Conservation (phyloP, 2,888 invertebrate genomes). For the Chrysolina oricalcia region DNA sequence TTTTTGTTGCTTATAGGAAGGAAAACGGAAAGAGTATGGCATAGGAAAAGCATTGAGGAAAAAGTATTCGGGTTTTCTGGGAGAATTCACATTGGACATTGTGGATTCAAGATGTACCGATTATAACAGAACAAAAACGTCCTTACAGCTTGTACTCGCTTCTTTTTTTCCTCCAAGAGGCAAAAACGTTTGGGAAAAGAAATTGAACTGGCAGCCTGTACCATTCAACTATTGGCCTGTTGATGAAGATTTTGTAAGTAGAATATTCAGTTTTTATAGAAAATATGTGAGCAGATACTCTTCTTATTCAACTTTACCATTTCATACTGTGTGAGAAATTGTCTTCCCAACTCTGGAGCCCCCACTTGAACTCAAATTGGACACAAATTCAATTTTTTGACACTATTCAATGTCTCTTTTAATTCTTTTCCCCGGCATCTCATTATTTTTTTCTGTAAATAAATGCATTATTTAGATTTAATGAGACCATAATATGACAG, state of each 20-base stretch:
- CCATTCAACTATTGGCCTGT: slow-evolving; percentile 59
- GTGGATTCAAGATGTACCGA: slow-evolving; percentile 81
- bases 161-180: slow-evolving; percentile 79
- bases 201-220: slow-evolving; percentile 64
- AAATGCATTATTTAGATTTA: too few species aligned
- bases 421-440: too few species aligned
- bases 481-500: too few species aligned
- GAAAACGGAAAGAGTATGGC: slow-evolving; percentile 71
- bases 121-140: slow-evolving; percentile 82
- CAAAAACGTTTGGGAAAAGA: slow-evolving; percentile 74
- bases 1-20: slow-evolving; percentile 57
- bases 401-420: too few species aligned
- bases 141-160: slow-evolving; percentile 79
- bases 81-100: slow-evolving; percentile 74
- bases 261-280: neutral
- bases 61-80: slow-evolving; percentile 78
- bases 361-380: too few species aligned
- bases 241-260: slow-evolving; percentile 58
- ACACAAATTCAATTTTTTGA: too few species aligned
- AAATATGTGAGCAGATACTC: neutral
- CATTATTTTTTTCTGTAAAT: too few species aligned
- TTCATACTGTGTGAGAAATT: too few species aligned
- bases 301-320: too few species aligned
- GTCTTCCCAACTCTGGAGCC: too few species aligned
- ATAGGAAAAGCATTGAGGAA: slow-evolving; percentile 78